Conservation (phyloP, 2,113 vertebrate genomes). For the Thalassarche chlororhynchos region DNA sequence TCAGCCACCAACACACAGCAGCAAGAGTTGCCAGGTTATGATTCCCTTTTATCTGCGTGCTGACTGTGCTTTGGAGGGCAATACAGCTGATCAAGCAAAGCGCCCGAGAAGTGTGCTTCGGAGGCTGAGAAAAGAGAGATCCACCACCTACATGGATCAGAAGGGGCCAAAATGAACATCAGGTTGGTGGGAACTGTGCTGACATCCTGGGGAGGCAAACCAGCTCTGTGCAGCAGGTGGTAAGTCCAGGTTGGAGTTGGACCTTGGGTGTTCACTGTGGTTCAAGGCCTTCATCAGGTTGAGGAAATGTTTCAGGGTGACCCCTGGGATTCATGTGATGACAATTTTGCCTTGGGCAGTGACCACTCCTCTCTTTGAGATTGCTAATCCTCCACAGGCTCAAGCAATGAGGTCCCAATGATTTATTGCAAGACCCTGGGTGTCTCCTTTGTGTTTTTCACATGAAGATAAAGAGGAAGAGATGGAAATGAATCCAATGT, state of each 20-base stretch:
- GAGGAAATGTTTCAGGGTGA: background rate
- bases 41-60: background rate
- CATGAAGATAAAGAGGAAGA: background rate
- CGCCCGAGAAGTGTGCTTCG: background rate
- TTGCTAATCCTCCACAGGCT: background rate
- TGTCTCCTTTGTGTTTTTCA: background rate
- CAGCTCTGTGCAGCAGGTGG: background rate
- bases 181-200: background rate
- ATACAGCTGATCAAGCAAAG: background rate
- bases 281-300: background rate
- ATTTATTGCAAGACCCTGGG: background rate
- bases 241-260: background rate
- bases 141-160: accelerated
- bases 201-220: background rate
- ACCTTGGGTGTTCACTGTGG: background rate
- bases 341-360: background rate
- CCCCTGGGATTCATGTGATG: background rate
- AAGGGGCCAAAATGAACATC: background rate
- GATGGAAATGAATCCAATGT: background rate
- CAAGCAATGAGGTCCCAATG: background rate
- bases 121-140: background rate
- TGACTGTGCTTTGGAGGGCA: background rate
- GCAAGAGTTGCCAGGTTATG: background rate
- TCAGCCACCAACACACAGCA: background rate
- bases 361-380: background rate